These are phyloP conservation scores for Enteromius trimaculatus DNA, from an alignment of 2,797 vertebrate species.

Conservation along the genomic window DNA sequence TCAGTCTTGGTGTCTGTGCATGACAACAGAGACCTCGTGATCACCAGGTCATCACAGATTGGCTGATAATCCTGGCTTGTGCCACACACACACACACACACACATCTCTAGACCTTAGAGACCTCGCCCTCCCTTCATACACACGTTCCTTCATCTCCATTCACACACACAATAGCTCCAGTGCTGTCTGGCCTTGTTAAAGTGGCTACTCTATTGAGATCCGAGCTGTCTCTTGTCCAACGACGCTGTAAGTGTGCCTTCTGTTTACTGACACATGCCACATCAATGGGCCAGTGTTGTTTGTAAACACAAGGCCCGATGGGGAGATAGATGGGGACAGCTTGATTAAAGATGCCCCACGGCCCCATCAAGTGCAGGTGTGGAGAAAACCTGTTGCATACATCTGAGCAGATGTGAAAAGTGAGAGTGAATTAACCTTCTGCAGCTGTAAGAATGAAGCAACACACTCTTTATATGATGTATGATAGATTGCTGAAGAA, in stretches of 20 bases:
- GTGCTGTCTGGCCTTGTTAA: conserved; percentile 44
- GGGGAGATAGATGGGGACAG: conserved; percentile 53
- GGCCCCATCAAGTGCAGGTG: conserved; percentile 57
- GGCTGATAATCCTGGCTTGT: conserved; percentile 50
- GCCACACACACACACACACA: conserved; percentile 45
- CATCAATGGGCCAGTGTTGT: conserved; percentile 61
- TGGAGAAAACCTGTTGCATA: conserved; percentile 51
- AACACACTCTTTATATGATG: not conserved
- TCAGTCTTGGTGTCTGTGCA: conserved; percentile 36
- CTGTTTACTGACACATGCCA: conserved; percentile 63
- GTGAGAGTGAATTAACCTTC: not conserved
- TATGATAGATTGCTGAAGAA: not conserved
- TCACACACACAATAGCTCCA: conserved; percentile 58
- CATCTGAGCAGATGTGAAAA: conserved; percentile 50
- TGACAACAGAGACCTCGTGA: conserved; percentile 44
- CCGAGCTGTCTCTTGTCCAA: conserved; percentile 50
- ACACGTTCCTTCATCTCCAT: conserved; percentile 57
- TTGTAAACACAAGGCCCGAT: conserved; percentile 59
- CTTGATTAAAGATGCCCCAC: conserved; percentile 55
- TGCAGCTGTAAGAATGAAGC: not conserved
- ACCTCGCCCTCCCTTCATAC: conserved; percentile 42
- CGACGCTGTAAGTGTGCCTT: conserved; percentile 62
- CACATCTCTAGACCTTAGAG: conserved; percentile 18
- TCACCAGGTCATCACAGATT: conserved; percentile 51
- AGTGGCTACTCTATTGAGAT: conserved; percentile 42